These are phyloP conservation scores for Cotesia glomerata DNA, from an alignment of 1,140 invertebrate genomes.

Conservation along the genomic window DNA sequence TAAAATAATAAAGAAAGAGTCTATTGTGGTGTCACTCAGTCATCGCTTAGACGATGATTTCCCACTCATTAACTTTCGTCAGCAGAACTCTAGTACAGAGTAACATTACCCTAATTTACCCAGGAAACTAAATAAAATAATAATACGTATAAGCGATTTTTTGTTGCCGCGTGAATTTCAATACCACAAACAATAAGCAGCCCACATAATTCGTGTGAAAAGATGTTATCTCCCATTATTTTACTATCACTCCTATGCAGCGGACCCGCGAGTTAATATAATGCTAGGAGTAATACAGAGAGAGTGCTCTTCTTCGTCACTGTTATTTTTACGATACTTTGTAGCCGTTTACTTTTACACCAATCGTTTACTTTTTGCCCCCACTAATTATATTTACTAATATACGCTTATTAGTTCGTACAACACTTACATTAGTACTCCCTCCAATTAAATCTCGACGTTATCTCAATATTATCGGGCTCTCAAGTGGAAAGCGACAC, in stretches of 20 bases:
- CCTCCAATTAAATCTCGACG: too few relatives aligned
- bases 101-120: conserved; percentile 22
- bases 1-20: conserved; percentile 22
- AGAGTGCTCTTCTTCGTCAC: background rate
- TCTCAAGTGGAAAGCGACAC: background rate
- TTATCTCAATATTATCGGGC: too few relatives aligned
- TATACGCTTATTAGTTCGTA: too few relatives aligned
- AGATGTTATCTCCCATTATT: conserved; percentile 13
- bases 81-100: background rate
- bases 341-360: too few relatives aligned
- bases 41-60: background rate
- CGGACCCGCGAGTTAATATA: too few relatives aligned
- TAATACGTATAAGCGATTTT: conserved; percentile 7
- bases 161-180: conserved; percentile 13
- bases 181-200: conserved; percentile 4
- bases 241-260: background rate
- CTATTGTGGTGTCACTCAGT: conserved; percentile 28
- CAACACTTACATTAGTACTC: too few relatives aligned
- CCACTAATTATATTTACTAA: background rate
- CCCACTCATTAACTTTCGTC: conserved; percentile 27
- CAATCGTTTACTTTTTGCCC: background rate
- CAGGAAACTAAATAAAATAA: conserved; percentile 6
- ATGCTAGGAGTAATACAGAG: too few relatives aligned
- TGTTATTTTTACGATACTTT: too few relatives aligned
- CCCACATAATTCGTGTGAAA: conserved; percentile 8